Conservation (phyloP, 2,888 invertebrate species). For the Heteromyza rotundicornis region DNA sequence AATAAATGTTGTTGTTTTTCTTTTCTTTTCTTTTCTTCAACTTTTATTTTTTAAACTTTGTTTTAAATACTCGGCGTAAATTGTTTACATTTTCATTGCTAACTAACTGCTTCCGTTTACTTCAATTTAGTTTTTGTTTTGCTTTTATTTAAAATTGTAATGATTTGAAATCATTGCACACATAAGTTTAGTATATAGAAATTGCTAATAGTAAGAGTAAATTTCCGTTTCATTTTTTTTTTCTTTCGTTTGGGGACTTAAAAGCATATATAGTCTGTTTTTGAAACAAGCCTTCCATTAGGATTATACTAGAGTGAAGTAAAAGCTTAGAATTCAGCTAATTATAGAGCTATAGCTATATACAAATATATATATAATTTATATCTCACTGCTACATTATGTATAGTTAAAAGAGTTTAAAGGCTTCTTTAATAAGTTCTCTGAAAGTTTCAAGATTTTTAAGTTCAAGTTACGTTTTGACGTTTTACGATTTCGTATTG, state of each 20-base stretch:
- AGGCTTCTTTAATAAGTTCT: conserved; percentile 56
- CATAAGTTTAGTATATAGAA: too few species aligned
- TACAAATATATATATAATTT: conserved; percentile 11
- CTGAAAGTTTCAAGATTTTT: conserved; percentile 44
- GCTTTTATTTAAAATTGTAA: too few species aligned
- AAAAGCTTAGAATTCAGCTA: conserved; percentile 9
- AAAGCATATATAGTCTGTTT: conserved; percentile 30
- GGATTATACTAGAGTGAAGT: background rate
- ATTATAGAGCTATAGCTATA: background rate
- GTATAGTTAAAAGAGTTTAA: conserved; percentile 47
- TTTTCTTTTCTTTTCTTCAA: conserved; percentile 16
- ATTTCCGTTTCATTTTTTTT: too few species aligned
- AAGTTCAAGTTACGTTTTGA: conserved; percentile 3
- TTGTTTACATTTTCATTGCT: too few species aligned
- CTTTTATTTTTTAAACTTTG: conserved; percentile 12
- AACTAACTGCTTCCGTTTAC: too few species aligned
- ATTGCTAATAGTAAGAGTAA: too few species aligned
- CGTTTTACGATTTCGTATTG: too few species aligned
- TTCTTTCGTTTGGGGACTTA: background rate
- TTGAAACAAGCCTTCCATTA: conserved; percentile 45
- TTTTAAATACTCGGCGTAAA: conserved; percentile 8
- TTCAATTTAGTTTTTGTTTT: too few species aligned
- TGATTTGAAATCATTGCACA: background rate
- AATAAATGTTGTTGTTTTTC: conserved; percentile 22
- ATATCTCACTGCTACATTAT: conserved; percentile 12